Conservation (phyloP, 2,113 vertebrate genomes). For the Anolis carolinensis region DNA sequence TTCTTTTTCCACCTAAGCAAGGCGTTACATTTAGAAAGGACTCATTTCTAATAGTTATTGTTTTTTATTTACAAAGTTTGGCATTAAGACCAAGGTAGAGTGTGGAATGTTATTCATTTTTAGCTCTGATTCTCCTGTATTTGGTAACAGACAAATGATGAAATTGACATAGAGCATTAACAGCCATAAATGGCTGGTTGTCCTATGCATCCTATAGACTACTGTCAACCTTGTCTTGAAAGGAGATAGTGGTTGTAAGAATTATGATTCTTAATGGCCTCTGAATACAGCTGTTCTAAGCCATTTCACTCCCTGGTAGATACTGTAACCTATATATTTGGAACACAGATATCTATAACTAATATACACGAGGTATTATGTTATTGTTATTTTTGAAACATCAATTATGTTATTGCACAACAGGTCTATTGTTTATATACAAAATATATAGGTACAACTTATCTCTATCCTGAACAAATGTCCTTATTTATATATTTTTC, state of each 20-base stretch:
- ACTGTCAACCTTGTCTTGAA: conserved; percentile 63
- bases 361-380: no score
- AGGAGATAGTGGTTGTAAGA: conserved; percentile 66
- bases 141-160: conserved; percentile 45
- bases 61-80: not conserved
- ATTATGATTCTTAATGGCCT: conserved; percentile 71
- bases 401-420: no score
- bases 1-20: no score
- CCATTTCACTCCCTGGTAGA: conserved; percentile 54
- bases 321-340: no score
- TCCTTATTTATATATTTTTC: no score
- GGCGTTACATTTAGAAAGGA: not conserved
- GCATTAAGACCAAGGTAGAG: conserved; percentile 9
- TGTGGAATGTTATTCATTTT: not conserved
- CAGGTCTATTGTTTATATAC: no score
- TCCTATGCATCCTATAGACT: conserved; percentile 47
- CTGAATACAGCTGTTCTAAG: conserved; percentile 63
- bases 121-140: not conserved
- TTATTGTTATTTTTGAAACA: no score
- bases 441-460: no score
- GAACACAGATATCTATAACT: no score
- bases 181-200: conserved; percentile 56
- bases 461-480: no score
- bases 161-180: conserved; percentile 42
- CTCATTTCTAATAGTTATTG: not conserved